Conservation (phyloP, 2,797 vertebrate species). For the Echeneis naucrates region DNA sequence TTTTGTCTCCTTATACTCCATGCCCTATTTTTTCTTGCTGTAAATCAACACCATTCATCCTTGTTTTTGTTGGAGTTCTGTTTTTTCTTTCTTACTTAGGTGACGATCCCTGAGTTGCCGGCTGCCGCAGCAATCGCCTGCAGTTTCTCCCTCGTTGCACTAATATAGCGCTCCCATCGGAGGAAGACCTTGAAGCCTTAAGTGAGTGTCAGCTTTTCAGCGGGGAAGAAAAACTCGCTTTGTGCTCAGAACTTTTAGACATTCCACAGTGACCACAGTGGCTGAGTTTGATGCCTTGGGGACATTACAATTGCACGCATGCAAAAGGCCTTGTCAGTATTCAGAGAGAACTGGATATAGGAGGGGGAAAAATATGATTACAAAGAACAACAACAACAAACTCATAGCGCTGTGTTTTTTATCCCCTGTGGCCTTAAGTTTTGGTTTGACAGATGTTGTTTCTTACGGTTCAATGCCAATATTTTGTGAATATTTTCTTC, state of each 20-base stretch:
- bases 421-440: neutral
- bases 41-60: conserved; percentile 21
- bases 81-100: conserved; percentile 4
- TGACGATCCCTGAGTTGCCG: conserved; percentile 16
- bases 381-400: neutral
- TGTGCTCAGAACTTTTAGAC: conserved; percentile 33
- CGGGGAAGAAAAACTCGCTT: conserved; percentile 18
- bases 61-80: neutral
- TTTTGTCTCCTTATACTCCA: neutral
- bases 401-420: neutral
- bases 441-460: conserved; percentile 4
- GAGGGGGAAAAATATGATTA: conserved; percentile 9
- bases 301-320: conserved; percentile 11
- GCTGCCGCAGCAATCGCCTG: conserved; percentile 11
- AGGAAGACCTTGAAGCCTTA: conserved; percentile 45
- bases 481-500: neutral
- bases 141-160: conserved; percentile 32
- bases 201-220: conserved; percentile 45
- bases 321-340: conserved; percentile 24
- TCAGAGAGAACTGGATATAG: conserved; percentile 2
- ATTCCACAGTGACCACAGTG: conserved; percentile 12
- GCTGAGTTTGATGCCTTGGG: conserved; percentile 20
- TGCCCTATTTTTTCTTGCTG: neutral
- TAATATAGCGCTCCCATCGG: conserved; percentile 32
- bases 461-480: conserved; percentile 1